Evolutionary conservation across 2,797 vertebrate species (phyloP).

Genomic region (Pangasius macronema): DNA sequence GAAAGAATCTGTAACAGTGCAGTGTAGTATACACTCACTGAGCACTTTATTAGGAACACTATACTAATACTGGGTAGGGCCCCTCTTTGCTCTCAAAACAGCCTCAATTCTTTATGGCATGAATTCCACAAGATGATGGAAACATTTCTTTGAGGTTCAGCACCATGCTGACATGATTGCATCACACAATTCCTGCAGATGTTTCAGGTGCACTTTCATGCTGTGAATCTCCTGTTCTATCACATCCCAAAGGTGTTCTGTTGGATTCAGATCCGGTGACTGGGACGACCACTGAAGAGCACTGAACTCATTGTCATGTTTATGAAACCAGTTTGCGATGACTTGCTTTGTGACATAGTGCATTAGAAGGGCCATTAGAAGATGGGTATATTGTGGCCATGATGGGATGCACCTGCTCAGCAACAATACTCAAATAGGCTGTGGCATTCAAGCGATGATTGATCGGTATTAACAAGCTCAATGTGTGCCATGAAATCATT

Average conservation of each 20-base stretch:
- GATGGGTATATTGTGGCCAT: neutral
- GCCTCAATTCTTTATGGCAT: neutral
- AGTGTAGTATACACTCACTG: neutral
- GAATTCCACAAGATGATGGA: neutral
- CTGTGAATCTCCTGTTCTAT: neutral
- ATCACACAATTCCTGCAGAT: neutral
- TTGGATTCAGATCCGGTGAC: neutral
- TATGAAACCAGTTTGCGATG: neutral
- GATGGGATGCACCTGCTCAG: neutral
- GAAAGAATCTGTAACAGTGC: neutral
- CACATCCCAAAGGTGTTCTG: neutral
- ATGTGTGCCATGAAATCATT: neutral
- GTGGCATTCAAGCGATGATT: neutral
- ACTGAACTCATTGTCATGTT: neutral
- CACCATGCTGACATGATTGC: neutral
- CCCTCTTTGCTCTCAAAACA: neutral
- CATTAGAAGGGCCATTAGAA: neutral
- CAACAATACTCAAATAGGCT: neutral
- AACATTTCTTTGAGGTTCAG: neutral
- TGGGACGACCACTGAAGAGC: neutral
- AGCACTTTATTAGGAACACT: neutral
- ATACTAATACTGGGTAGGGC: neutral
- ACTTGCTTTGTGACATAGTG: neutral
- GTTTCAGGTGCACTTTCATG: neutral
- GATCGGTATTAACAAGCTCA: neutral